Evolutionary conservation across 2,113 vertebrate species (phyloP).

Genomic region (Donacobius atricapilla): DNA sequence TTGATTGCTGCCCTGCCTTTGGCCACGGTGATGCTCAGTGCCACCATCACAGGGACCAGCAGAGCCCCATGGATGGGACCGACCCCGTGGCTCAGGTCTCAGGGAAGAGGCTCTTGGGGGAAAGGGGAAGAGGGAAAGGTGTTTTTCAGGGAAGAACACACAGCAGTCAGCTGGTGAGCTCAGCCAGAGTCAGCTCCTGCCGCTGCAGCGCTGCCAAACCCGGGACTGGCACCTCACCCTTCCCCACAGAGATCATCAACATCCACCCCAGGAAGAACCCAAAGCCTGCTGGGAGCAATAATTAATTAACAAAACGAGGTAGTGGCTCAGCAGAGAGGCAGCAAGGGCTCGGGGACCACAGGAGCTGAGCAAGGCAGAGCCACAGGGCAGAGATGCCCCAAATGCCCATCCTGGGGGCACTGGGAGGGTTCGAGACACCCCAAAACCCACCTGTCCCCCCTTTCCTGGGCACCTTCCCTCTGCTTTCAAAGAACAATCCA

Average conservation of each 20-base stretch:
- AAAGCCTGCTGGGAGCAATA: neutral
- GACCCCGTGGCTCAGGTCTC: rapidly evolving
- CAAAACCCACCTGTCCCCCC: neutral
- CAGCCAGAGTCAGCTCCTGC: neutral
- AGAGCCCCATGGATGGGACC: rapidly evolving
- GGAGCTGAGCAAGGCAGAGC: neutral
- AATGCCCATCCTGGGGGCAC: rapidly evolving
- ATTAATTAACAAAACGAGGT: neutral
- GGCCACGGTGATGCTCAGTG: rapidly evolving
- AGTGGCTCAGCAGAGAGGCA: neutral
- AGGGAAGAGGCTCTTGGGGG: neutral
- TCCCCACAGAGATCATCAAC: neutral
- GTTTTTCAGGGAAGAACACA: neutral
- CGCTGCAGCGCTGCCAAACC: neutral
- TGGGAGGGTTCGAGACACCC: neutral
- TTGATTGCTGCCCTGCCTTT: rapidly evolving
- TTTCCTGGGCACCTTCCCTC: rapidly evolving
- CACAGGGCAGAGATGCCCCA: neutral
- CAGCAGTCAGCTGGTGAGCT: rapidly evolving
- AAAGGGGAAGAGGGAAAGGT: neutral
- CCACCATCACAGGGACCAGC: neutral
- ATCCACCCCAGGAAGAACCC: rapidly evolving
- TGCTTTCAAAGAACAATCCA: neutral
- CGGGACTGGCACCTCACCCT: neutral
- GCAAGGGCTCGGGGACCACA: neutral